Percentiles rank a stretch among this genome's conserved stretches.
Conservation (phyloP, 2,797 vertebrate species). For the Heterohyrax brucei region DNA sequence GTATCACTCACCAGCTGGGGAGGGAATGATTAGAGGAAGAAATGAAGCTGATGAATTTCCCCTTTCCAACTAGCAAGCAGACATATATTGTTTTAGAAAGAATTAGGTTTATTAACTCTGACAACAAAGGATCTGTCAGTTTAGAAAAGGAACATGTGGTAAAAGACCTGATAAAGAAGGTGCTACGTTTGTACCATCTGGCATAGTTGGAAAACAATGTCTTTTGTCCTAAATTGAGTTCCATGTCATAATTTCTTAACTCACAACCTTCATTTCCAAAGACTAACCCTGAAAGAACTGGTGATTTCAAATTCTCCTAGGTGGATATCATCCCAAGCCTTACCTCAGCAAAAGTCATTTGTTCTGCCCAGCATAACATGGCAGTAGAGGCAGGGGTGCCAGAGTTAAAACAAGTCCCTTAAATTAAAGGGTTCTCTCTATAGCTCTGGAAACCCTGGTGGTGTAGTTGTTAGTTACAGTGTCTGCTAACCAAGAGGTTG, state of each 20-base stretch:
- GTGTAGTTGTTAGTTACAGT: too few relatives aligned
- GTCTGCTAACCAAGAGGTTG: too few relatives aligned
- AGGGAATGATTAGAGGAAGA: constrained; percentile 43
- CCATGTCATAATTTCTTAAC: constrained; percentile 73
- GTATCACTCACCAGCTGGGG: neutral
- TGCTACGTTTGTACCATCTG: neutral
- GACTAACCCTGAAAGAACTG: constrained; percentile 60
- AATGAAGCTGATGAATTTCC: neutral
- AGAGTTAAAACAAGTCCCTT: constrained; percentile 73
- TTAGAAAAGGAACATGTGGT: constrained; percentile 37
- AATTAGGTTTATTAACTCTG: constrained; percentile 11
- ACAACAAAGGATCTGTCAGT: neutral
- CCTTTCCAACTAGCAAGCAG: neutral
- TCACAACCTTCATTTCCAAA: constrained; percentile 65
- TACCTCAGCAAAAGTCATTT: constrained; percentile 47
- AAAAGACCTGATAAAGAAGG: constrained; percentile 43
- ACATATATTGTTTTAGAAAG: constrained; percentile 3
- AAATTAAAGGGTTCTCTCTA: constrained; percentile 57
- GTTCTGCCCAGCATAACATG: neutral
- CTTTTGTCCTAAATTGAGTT: constrained; percentile 63
- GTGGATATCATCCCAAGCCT: constrained; percentile 71
- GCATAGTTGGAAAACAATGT: constrained; percentile 14
- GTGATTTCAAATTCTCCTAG: constrained; percentile 76
- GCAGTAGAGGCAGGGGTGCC: constrained; percentile 50
- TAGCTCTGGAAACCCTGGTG: neutral